These are phyloP conservation scores for Campylomormyrus numenius DNA, from an alignment of 2,113 vertebrate species.

Conservation along the genomic window DNA sequence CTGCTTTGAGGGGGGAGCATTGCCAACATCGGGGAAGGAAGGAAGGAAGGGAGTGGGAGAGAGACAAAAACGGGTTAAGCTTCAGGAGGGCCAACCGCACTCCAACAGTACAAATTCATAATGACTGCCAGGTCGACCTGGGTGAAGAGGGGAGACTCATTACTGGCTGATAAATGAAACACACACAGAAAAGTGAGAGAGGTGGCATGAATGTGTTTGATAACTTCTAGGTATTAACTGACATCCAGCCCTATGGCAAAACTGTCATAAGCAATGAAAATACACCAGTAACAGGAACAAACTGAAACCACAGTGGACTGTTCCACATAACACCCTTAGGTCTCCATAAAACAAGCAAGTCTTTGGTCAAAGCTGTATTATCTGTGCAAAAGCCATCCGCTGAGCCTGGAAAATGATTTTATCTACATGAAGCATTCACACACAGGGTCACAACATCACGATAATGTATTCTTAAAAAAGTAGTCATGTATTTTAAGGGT, in stretches of 20 bases:
- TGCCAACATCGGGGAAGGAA: conserved; percentile 60
- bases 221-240: not conserved
- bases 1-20: conserved; percentile 67
- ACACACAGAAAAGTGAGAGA: not conserved
- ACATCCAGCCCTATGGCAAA: not conserved
- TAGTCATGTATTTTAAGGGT: not conserved
- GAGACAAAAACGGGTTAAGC: conserved; percentile 48
- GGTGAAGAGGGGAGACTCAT: not conserved
- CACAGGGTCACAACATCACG: not conserved
- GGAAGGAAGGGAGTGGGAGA: conserved; percentile 34
- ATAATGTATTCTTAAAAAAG: not conserved
- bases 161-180: not conserved
- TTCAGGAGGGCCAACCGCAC: conserved; percentile 39
- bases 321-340: not conserved
- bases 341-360: not conserved
- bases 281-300: not conserved
- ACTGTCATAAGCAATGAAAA: not conserved
- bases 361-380: not conserved
- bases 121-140: not conserved
- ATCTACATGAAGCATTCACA: not conserved
- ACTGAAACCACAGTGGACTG: not conserved
- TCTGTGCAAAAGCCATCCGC: not conserved
- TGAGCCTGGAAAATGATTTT: not conserved
- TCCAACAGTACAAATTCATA: conserved; percentile 32
- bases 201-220: not conserved